Conservation (phyloP, 2,888 invertebrate species). For the Limnephilus lunatus region DNA sequence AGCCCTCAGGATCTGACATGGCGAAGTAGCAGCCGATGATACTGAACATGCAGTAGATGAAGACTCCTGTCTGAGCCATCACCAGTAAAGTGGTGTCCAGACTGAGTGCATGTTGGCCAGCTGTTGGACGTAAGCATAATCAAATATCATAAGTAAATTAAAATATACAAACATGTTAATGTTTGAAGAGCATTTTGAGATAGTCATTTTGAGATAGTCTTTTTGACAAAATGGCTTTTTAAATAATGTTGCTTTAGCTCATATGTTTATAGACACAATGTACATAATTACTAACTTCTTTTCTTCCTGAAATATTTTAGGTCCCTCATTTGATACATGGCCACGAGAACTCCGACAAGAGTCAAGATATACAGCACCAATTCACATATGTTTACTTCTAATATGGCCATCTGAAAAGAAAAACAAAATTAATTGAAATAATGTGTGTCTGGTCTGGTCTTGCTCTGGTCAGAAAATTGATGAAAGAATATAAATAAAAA, state of each 20-base stretch:
- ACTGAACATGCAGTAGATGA: constrained; percentile 91
- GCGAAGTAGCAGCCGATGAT: constrained; percentile 88
- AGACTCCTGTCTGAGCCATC: constrained; percentile 92
- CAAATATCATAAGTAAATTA: neutral
- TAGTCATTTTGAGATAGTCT: no score
- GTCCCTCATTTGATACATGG: constrained; percentile 83
- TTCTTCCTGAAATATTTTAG: constrained; percentile 82
- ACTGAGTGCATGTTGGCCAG: constrained; percentile 67
- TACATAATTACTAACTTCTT: constrained; percentile 71
- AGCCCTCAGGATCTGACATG: constrained; percentile 73
- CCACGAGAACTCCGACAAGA: constrained; percentile 79
- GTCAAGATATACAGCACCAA: constrained; percentile 84
- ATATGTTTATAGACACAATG: neutral
- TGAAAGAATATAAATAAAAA: constrained; percentile 44
- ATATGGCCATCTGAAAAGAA: constrained; percentile 78
- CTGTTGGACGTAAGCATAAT: neutral
- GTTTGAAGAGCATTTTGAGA: no score
- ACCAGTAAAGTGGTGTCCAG: constrained; percentile 90
- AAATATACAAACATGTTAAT: neutral
- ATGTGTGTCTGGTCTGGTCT: neutral
- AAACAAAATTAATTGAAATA: neutral
- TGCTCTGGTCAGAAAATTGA: neutral
- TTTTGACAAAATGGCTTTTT: neutral
- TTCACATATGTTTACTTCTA: constrained; percentile 88
- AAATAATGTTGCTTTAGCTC: neutral